A percentile compares a stretch with the other conserved stretches of the same genome.
Evolutionary conservation across 2,797 vertebrate genomes (phyloP).

Genomic region (Mus spretus): DNA sequence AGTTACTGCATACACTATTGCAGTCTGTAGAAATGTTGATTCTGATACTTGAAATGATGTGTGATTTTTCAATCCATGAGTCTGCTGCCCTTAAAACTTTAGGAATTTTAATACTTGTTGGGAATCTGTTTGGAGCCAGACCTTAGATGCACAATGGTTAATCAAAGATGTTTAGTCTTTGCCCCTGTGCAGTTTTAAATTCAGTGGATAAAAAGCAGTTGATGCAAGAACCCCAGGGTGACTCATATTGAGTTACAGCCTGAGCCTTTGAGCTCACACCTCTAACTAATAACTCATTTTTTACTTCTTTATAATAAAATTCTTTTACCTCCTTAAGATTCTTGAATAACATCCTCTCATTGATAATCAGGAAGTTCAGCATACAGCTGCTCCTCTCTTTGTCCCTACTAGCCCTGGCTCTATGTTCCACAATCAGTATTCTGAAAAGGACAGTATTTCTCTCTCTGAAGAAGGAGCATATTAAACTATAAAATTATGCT

Average conservation of each 20-base stretch:
- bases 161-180: background rate
- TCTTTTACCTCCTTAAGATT: background rate
- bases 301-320: background rate
- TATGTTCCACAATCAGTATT: background rate
- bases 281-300: background rate
- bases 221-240: background rate
- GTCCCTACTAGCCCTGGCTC: background rate
- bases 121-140: background rate
- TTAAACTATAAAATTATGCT: background rate
- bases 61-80: background rate
- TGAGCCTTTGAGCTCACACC: background rate
- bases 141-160: background rate
- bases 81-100: background rate
- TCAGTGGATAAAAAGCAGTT: background rate
- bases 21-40: background rate
- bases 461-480: background rate
- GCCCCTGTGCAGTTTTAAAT: background rate
- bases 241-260: background rate
- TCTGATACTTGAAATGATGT: background rate
- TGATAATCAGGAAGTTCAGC: background rate
- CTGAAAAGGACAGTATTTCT: background rate
- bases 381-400: background rate
- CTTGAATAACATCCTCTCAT: background rate
- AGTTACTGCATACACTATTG: background rate
- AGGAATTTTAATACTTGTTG: slow-evolving; percentile 4